Percentiles rank a stretch among this genome's conserved stretches.
These are phyloP conservation scores for Mungos mungo DNA, from an alignment of 2,113 vertebrate genomes.

Conservation along the genomic window DNA sequence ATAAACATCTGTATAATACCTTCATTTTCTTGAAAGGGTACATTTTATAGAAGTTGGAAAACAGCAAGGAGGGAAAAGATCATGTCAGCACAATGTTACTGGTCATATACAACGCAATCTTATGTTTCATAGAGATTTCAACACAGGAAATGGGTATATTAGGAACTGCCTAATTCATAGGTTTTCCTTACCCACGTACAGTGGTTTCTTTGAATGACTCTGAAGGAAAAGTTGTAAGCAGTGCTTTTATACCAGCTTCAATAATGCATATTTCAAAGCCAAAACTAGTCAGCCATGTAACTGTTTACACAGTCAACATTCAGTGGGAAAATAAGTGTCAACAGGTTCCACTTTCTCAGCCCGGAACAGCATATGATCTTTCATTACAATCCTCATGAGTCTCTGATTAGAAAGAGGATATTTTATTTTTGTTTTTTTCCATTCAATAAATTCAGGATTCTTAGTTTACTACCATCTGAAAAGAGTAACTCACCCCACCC, in stretches of 20 bases:
- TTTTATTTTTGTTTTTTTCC: constrained; percentile 46
- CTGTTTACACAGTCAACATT: constrained; percentile 80
- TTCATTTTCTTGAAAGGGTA: constrained; percentile 80
- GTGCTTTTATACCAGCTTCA: constrained; percentile 63
- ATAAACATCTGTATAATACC: constrained; percentile 80
- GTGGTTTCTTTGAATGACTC: constrained; percentile 73
- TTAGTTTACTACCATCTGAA: not conserved
- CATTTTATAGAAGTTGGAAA: constrained; percentile 74
- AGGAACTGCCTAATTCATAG: constrained; percentile 75
- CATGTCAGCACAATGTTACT: constrained; percentile 78
- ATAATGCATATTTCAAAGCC: constrained; percentile 67
- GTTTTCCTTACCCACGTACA: constrained; percentile 68
- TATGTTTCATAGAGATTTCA: constrained; percentile 80
- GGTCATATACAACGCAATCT: constrained; percentile 76
- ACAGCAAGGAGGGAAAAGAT: constrained; percentile 73
- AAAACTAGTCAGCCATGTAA: constrained; percentile 40
- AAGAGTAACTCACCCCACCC: not conserved
- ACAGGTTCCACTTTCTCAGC: constrained; percentile 44
- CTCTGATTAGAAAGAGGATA: constrained; percentile 62
- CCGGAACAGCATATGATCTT: constrained; percentile 65
- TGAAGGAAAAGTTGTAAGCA: constrained; percentile 66
- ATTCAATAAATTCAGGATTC: not conserved
- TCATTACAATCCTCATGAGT: constrained; percentile 68
- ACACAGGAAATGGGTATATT: constrained; percentile 75
- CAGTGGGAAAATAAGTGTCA: constrained; percentile 71